These are phyloP conservation scores for Esox lucius DNA, from an alignment of 2,797 vertebrate genomes.

Conservation along the genomic window DNA sequence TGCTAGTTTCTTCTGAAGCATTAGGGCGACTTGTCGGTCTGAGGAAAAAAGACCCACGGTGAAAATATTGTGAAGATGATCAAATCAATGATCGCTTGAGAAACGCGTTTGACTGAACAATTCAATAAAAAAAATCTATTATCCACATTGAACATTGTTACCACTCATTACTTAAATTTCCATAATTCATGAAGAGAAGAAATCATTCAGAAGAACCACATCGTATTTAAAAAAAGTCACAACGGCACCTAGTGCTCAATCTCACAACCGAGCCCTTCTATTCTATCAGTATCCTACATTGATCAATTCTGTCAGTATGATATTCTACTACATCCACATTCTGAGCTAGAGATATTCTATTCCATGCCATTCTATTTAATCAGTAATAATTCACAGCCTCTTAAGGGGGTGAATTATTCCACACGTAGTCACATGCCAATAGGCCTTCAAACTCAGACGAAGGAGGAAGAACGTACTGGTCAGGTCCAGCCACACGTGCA, in stretches of 20 bases:
- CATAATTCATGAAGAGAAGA: too few relatives aligned
- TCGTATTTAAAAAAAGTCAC: too few relatives aligned
- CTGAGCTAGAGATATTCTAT: not conserved
- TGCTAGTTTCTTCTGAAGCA: constrained; percentile 77
- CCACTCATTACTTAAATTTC: too few relatives aligned
- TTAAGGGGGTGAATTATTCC: not conserved
- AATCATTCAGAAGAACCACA: too few relatives aligned
- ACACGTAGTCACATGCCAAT: not conserved
- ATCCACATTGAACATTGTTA: too few relatives aligned
- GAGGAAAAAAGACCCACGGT: constrained; percentile 19
- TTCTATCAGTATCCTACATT: too few relatives aligned
- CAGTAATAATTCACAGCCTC: not conserved
- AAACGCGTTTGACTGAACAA: not conserved
- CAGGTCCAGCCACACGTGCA: constrained; percentile 79
- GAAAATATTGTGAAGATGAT: not conserved
- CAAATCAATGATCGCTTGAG: not conserved
- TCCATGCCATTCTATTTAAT: not conserved
- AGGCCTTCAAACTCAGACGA: too few relatives aligned
- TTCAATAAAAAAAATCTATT: not conserved
- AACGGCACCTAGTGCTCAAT: too few relatives aligned
- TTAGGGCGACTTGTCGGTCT: constrained; percentile 77
- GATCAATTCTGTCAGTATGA: too few relatives aligned
- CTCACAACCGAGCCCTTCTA: too few relatives aligned
- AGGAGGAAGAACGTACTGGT: constrained; percentile 70
- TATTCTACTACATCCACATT: not conserved